Base-by-base conservation (phyloP, 1,140 invertebrate species). In the Listronotus bonariensis region DNA sequence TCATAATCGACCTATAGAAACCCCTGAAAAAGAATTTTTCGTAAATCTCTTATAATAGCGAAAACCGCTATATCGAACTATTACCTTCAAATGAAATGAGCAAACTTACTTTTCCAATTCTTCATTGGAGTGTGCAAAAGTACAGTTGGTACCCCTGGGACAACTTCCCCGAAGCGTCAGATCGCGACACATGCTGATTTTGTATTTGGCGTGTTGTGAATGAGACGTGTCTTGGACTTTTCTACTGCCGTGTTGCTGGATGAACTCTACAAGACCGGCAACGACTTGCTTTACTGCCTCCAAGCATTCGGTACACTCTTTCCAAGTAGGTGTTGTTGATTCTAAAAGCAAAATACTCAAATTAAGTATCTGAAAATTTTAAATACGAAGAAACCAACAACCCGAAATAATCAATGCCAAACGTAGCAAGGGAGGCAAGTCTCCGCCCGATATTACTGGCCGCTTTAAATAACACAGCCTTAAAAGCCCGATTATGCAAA, bases 161-260 rank as follows among this genome's bases (percentile, higher is more conserved):
- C 95, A 97, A 34, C 84, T 87, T 0, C 90, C 87, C 12, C 90
- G 82, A 3, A 88, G 80, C 0, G 88, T 85, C 4, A 95, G 81
- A 79, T 96, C 94, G 5, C 94, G 83, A 72, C 95, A 97, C 86
- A 96, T 88, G 72, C 90, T 92, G 7, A 95, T 92, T 83, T 96
- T 96, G 77, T 96, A 96, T 75, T 92, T 92, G 1, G 85, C 80
- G 76, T 89, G 88, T 55, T 89, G 88, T 5, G 85, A 81, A 45
- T 83, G 80, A 3, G 82, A 78, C 14, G 81, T 78, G 68, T 84
- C 83, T 80, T 88, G 80, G 42, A 84, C 70, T 71, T 87, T 87
- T 3, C 86, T 79, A 64, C 82, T 87, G n/a, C 86, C 87, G 71
- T 93, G 89, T 67, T 91, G 89, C 73, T 91, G 88, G 58, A 95